phyloP scores from a whole-genome alignment of 2,113 vertebrate genomes.

The Toxotes jaculatrix region DNA sequence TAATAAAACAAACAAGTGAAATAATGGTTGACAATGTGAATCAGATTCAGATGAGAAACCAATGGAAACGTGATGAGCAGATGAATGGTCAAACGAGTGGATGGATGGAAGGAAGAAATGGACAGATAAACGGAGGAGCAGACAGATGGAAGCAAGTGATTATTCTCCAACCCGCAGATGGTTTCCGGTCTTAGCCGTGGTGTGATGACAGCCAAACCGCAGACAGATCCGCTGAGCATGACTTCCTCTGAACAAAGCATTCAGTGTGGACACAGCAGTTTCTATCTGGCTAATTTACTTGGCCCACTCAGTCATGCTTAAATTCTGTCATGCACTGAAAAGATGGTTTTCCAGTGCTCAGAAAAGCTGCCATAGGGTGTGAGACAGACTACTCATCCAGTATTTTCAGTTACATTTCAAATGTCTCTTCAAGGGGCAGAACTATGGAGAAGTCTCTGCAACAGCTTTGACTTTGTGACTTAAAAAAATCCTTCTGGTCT shows the following conservation, averaged over 20 bases:
- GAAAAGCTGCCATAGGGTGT: background rate
- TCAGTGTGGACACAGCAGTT: slow-evolving; percentile 54
- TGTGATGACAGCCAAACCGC: slow-evolving; percentile 49
- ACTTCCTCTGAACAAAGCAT: slow-evolving; percentile 51
- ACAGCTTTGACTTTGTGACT: slow-evolving; percentile 36
- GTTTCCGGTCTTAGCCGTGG: slow-evolving; percentile 42
- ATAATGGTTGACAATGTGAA: background rate
- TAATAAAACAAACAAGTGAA: slow-evolving; percentile 18
- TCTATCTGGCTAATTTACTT: slow-evolving; percentile 57
- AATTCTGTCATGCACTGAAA: slow-evolving; percentile 39
- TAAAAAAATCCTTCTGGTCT: slow-evolving; percentile 26
- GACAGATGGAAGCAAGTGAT: slow-evolving; percentile 62
- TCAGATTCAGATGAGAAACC: slow-evolving; percentile 22
- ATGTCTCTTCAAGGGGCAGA: background rate
- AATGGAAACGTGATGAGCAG: slow-evolving; percentile 19
- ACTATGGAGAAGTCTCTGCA: slow-evolving; percentile 23
- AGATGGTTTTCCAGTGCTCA: slow-evolving; percentile 3
- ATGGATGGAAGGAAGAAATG: slow-evolving; percentile 10
- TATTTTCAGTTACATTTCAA: slow-evolving; percentile 51
- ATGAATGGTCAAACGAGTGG: slow-evolving; percentile 3
- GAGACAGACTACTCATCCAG: background rate
- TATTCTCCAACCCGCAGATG: slow-evolving; percentile 60
- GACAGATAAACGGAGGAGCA: slow-evolving; percentile 36
- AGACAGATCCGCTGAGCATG: slow-evolving; percentile 60
- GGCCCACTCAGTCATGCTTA: slow-evolving; percentile 57